Evolutionary conservation across 2,797 vertebrate genomes (phyloP).

Genomic region (Yasuhikotakia modesta): DNA sequence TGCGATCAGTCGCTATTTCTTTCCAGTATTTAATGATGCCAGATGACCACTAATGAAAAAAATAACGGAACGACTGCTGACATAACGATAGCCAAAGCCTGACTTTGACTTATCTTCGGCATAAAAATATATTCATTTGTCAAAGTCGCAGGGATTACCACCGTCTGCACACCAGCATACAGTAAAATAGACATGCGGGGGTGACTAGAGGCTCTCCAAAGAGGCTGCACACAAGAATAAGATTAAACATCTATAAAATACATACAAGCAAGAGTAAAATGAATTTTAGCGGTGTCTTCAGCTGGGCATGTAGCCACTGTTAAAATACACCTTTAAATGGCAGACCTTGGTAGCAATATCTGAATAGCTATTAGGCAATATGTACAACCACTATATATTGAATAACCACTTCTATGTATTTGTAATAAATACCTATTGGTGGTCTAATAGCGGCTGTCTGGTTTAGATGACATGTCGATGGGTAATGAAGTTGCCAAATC

Average conservation of each 20-base stretch:
- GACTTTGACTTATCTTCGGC: slow-evolving; percentile 32
- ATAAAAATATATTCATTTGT: background rate
- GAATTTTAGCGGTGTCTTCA: background rate
- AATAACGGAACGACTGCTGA: slow-evolving; percentile 25
- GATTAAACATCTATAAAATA: slow-evolving; percentile 8
- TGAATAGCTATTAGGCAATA: too few species aligned
- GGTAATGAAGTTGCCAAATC: slow-evolving; percentile 24
- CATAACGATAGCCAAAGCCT: slow-evolving; percentile 34
- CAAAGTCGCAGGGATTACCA: background rate
- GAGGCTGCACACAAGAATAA: background rate
- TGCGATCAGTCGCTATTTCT: slow-evolving; percentile 29
- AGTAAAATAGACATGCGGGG: background rate
- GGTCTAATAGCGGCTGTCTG: background rate
- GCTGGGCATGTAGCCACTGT: too few species aligned
- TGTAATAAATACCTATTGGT: background rate
- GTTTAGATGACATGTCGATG: background rate
- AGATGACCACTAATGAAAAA: slow-evolving; percentile 16
- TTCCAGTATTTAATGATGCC: slow-evolving; percentile 36
- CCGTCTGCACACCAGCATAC: background rate
- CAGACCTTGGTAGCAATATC: too few species aligned
- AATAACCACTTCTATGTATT: background rate
- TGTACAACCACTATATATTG: background rate
- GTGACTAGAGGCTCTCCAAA: background rate
- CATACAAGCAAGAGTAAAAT: background rate
- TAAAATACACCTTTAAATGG: background rate